These are phyloP conservation scores for Hylyphantes graminicola DNA, from an alignment of 1,140 invertebrate genomes.

Conservation along the genomic window DNA sequence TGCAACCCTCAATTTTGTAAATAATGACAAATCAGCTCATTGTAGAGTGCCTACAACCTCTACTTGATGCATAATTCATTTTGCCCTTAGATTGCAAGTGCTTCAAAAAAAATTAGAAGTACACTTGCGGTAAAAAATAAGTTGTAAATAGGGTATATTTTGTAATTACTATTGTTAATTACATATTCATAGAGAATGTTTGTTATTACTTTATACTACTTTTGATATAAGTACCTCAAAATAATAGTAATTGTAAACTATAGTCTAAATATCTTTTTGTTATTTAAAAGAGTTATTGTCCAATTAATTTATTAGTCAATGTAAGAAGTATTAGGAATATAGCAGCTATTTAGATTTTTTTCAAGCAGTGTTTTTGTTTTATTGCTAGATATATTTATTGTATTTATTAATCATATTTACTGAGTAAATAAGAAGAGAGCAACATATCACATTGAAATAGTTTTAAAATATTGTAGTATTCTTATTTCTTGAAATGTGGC, in stretches of 20 bases:
- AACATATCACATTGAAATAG: slow-evolving; percentile 48
- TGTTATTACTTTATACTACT: slow-evolving; percentile 55
- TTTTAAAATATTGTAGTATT: slow-evolving; percentile 30
- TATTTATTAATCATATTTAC: slow-evolving; percentile 13
- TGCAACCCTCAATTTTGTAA: slow-evolving; percentile 13
- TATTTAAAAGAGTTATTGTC: slow-evolving; percentile 50
- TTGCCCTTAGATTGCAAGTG: slow-evolving; percentile 51
- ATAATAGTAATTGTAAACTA: not conserved
- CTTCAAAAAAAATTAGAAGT: slow-evolving; percentile 42
- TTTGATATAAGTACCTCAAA: slow-evolving; percentile 36
- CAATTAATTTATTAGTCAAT: slow-evolving; percentile 28
- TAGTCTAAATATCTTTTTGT: slow-evolving; percentile 28
- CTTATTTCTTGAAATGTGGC: slow-evolving; percentile 37
- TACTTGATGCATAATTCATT: slow-evolving; percentile 48
- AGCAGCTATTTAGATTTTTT: slow-evolving; percentile 2
- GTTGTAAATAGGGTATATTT: slow-evolving; percentile 53
- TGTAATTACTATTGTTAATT: slow-evolving; percentile 43
- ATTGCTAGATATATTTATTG: not conserved
- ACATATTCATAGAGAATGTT: slow-evolving; percentile 31
- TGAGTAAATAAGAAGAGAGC: slow-evolving; percentile 41
- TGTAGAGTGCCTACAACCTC: slow-evolving; percentile 55
- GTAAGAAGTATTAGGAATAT: slow-evolving; percentile 3
- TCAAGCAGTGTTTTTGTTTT: slow-evolving; percentile 12
- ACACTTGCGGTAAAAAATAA: slow-evolving; percentile 30
- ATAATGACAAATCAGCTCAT: slow-evolving; percentile 40